These are phyloP conservation scores for Chloroceryle aenea DNA, from an alignment of 2,113 vertebrate species.

Conservation along the genomic window DNA sequence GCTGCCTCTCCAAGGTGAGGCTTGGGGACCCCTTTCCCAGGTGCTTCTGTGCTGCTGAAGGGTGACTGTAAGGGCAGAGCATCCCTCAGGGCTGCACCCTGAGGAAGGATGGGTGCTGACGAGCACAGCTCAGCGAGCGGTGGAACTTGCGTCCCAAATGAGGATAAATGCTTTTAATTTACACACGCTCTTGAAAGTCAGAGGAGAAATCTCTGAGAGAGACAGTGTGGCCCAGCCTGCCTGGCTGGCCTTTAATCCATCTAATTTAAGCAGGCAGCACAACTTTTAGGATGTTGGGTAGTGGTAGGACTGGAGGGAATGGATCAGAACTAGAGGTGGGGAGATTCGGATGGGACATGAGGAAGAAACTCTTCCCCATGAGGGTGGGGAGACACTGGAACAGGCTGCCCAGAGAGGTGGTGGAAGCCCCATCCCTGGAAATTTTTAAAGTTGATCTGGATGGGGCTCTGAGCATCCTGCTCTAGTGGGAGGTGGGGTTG, in stretches of 20 bases:
- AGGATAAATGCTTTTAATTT: not conserved
- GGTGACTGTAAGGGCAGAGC: not conserved
- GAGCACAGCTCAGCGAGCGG: not conserved
- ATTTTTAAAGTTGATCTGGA: no score
- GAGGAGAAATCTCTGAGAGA: not conserved
- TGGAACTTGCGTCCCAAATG: not conserved
- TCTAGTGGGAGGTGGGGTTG: no score
- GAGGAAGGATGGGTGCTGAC: fast-evolving
- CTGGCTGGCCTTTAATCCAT: not conserved
- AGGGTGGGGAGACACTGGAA: no score
- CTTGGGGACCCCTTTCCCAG: not conserved
- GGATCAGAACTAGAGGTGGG: no score
- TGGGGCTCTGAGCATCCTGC: no score
- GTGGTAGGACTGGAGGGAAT: no score
- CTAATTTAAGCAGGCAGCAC: not conserved
- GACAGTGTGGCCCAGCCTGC: not conserved
- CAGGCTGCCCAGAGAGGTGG: no score
- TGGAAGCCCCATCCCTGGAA: no score
- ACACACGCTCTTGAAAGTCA: not conserved
- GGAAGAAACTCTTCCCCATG: no score
- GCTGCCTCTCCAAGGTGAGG: not conserved
- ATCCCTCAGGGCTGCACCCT: not conserved
- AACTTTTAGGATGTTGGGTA: no score
- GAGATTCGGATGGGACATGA: no score
- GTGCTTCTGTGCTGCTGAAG: not conserved